Evolutionary conservation across 2,888 invertebrate genomes (phyloP).

Genomic region (Dorcus hopei): DNA sequence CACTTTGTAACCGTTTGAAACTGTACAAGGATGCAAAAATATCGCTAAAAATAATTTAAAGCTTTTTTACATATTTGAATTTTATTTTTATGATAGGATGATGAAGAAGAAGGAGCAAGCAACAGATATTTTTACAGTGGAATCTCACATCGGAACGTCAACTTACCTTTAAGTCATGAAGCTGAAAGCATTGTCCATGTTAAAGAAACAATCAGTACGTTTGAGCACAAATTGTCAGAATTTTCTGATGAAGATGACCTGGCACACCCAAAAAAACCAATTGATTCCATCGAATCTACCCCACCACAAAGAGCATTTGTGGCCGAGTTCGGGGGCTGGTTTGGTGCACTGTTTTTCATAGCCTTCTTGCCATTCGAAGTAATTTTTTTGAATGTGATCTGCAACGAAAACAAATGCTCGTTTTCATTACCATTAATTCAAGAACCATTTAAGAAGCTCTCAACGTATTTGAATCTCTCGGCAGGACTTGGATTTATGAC

Average conservation of each 20-base stretch:
- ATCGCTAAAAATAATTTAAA: too few species aligned
- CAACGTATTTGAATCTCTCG: constrained; percentile 42
- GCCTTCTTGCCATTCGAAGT: constrained; percentile 7
- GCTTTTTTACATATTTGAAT: too few species aligned
- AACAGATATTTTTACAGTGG: background rate
- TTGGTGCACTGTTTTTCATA: constrained; percentile 11
- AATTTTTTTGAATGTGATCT: constrained; percentile 43
- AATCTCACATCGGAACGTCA: constrained; percentile 25
- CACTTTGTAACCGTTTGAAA: too few species aligned
- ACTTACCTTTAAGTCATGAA: constrained; percentile 35
- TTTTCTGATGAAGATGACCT: constrained; percentile 47
- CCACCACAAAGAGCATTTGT: constrained; percentile 7
- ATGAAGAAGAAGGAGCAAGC: background rate
- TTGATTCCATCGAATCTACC: constrained; percentile 13
- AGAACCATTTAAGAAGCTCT: constrained; percentile 36
- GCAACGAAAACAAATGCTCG: constrained; percentile 50
- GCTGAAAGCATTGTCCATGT: constrained; percentile 40
- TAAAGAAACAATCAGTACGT: constrained; percentile 30
- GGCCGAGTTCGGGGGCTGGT: constrained; percentile 14
- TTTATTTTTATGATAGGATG: too few species aligned
- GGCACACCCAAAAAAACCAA: background rate
- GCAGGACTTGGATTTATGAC: constrained; percentile 49
- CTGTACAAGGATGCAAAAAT: too few species aligned
- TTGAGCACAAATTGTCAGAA: constrained; percentile 37
- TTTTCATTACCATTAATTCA: constrained; percentile 40